Percentiles rank a stretch among this genome's conserved stretches.
phyloP scores from a whole-genome alignment of 1,140 invertebrate genomes.

The Macrosteles quadrilineatus region DNA sequence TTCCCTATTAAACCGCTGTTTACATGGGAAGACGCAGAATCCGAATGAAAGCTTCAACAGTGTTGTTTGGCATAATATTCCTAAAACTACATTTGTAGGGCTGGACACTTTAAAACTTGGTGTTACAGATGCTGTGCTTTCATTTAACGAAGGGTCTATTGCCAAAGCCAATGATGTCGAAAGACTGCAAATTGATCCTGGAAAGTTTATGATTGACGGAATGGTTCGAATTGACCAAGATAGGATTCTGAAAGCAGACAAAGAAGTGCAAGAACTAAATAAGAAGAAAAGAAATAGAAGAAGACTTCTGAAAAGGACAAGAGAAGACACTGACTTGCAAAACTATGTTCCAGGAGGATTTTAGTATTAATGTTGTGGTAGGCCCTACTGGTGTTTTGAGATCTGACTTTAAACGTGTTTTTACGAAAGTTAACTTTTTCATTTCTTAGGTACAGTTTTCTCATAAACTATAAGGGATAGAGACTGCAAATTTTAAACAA shows the following conservation, averaged over 20 bases:
- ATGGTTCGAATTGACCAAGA: slow-evolving; percentile 10
- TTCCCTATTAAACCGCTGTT: neutral
- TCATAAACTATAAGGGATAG: slow-evolving; percentile 21
- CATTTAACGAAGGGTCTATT: slow-evolving; percentile 16
- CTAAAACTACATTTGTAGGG: neutral
- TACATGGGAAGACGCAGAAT: slow-evolving; percentile 22
- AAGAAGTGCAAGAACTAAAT: slow-evolving; percentile 14
- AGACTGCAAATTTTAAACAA: slow-evolving; percentile 23
- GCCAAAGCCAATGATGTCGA: neutral
- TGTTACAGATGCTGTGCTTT: slow-evolving; percentile 21
- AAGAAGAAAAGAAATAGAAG: slow-evolving; percentile 27
- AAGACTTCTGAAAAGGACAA: slow-evolving; percentile 22
- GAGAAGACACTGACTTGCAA: slow-evolving; percentile 16
- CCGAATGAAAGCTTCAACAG: slow-evolving; percentile 20
- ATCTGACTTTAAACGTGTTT: slow-evolving; percentile 19
- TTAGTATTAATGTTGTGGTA: no score
- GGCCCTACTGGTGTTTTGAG: slow-evolving; percentile 20
- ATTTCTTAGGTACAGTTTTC: slow-evolving; percentile 24
- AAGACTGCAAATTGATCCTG: neutral
- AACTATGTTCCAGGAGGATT: slow-evolving; percentile 12
- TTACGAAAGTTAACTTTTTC: slow-evolving; percentile 22
- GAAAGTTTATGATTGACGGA: slow-evolving; percentile 16
- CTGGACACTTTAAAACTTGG: slow-evolving; percentile 38
- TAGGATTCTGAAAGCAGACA: slow-evolving; percentile 9
- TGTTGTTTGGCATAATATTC: neutral